Evolutionary conservation across 2,888 invertebrate species (phyloP).

Genomic region (Lissocephala sabroskyi): DNA sequence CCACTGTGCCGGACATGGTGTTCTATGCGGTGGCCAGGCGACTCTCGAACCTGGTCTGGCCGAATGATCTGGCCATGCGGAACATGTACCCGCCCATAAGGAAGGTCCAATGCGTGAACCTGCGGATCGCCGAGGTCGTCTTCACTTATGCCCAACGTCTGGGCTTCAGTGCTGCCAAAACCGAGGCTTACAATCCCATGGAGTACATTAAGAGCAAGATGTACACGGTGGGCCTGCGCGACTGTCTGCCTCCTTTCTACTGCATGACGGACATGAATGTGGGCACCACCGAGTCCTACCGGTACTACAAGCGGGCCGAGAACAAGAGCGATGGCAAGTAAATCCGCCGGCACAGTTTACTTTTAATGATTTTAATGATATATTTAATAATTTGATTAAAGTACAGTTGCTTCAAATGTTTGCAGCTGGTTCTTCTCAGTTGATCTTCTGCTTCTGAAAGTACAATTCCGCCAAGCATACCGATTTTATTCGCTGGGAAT

Average conservation of each 20-base stretch:
- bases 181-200: too few species aligned
- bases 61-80: constrained; percentile 31
- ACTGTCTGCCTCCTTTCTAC: too few species aligned
- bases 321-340: too few species aligned
- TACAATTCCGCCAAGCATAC: too few species aligned
- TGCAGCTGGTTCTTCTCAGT: too few species aligned
- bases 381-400: too few species aligned
- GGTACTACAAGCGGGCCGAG: constrained; percentile 21
- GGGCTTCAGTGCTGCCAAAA: constrained; percentile 47
- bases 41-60: constrained; percentile 38
- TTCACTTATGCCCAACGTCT: constrained; percentile 32
- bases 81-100: constrained; percentile 39
- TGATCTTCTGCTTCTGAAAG: too few species aligned
- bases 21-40: constrained; percentile 42
- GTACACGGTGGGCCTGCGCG: constrained; percentile 16
- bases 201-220: constrained; percentile 25
- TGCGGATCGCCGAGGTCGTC: constrained; percentile 33
- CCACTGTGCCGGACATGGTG: constrained; percentile 35
- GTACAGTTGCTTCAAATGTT: too few species aligned
- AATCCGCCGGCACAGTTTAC: too few species aligned
- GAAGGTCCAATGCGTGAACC: constrained; percentile 32
- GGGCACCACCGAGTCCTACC: constrained; percentile 29
- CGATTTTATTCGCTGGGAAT: too few species aligned
- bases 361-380: too few species aligned
- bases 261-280: constrained; percentile 18